These are phyloP conservation scores for Drosophila phalerata DNA, from an alignment of 2,888 invertebrate genomes.

Conservation along the genomic window DNA sequence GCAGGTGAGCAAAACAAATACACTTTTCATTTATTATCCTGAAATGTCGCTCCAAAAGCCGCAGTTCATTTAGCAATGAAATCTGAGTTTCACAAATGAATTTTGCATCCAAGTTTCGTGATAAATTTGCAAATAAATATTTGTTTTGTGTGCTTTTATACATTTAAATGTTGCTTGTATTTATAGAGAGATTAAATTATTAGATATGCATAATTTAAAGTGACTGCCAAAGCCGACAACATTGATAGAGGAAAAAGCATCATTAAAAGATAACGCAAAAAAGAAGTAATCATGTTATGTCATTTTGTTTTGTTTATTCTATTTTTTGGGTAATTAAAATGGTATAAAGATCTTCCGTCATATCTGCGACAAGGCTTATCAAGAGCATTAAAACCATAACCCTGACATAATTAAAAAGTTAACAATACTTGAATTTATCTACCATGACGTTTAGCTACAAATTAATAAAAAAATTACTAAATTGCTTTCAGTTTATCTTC, in stretches of 20 bases:
- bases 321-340: slow-evolving; percentile 9
- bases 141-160: neutral
- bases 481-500: neutral
- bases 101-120: neutral
- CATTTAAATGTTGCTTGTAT: neutral
- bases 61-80: slow-evolving; percentile 22
- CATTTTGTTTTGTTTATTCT: neutral
- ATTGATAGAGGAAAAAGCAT: neutral
- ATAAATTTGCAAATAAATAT: slow-evolving; percentile 1
- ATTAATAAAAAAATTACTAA: neutral
- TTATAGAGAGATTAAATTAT: neutral
- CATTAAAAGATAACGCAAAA: no score
- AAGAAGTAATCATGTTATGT: no score
- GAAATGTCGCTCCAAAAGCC: slow-evolving; percentile 14
- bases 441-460: neutral
- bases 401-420: slow-evolving; percentile 43
- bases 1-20: slow-evolving; percentile 9
- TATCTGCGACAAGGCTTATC: slow-evolving; percentile 11
- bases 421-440: slow-evolving; percentile 14
- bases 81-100: neutral
- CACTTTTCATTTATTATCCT: slow-evolving; percentile 1
- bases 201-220: neutral
- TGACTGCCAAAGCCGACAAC: neutral
- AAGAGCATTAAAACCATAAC: slow-evolving; percentile 13
- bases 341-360: neutral